Percentiles rank a stretch among this genome's conserved stretches.
Conservation (phyloP, 2,888 invertebrate species). For the Autographa pulchrina region DNA sequence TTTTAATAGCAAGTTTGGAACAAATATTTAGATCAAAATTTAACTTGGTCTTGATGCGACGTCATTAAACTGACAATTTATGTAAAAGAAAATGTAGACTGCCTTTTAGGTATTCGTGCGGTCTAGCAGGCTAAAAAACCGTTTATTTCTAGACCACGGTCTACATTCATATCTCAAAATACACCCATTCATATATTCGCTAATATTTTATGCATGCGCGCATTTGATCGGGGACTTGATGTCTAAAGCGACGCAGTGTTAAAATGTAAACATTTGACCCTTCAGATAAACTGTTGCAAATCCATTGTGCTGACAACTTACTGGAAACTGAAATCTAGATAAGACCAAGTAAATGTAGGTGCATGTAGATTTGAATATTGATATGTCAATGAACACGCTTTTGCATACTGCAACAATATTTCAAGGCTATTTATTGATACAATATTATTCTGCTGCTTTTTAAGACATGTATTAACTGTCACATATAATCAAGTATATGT, state of each 20-base stretch:
- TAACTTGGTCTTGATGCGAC: neutral
- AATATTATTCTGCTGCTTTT: too few species aligned
- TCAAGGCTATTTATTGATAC: neutral
- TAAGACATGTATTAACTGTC: too few species aligned
- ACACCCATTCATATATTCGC: constrained; percentile 32
- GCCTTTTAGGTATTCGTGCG: neutral
- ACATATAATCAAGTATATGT: too few species aligned
- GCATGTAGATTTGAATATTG: neutral
- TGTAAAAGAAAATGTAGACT: neutral
- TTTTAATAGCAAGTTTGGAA: neutral
- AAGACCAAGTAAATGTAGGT: constrained; percentile 1
- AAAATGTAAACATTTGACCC: constrained; percentile 24
- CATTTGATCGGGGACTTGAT: constrained; percentile 27
- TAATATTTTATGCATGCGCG: constrained; percentile 37
- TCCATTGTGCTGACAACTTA: constrained; percentile 12
- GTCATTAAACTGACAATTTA: neutral
- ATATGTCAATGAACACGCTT: neutral
- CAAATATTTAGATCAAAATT: neutral
- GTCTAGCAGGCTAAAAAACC: neutral
- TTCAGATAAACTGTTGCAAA: constrained; percentile 16
- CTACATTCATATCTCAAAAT: constrained; percentile 18
- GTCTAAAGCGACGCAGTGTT: constrained; percentile 18
- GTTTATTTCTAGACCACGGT: neutral
- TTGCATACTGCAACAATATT: neutral
- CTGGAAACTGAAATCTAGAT: constrained; percentile 1